phyloP scores from a whole-genome alignment of 2,797 vertebrate genomes.

The Spinus pinus region DNA sequence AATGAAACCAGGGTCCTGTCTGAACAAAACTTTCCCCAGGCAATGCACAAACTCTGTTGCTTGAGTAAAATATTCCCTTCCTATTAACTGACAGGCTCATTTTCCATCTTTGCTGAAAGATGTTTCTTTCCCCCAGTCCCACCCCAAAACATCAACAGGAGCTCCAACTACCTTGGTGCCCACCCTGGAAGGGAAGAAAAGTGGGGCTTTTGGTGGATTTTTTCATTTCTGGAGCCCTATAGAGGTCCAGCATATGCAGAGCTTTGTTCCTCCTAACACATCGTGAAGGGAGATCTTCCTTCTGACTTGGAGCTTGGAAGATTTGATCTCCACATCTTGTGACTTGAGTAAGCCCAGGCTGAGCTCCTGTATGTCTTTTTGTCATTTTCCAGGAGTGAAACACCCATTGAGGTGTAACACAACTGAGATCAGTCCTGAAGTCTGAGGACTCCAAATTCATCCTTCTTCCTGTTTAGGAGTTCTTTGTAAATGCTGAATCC shows the following conservation, averaged over 20 bases:
- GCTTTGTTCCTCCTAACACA: neutral
- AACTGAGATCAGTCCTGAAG: neutral
- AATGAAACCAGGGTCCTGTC: neutral
- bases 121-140: neutral
- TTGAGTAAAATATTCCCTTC: neutral
- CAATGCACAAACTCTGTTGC: neutral
- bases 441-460: neutral
- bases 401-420: fast-evolving
- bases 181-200: neutral
- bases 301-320: neutral
- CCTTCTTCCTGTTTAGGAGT: neutral
- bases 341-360: neutral
- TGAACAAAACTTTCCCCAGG: neutral
- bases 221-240: neutral
- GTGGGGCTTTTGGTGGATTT: neutral
- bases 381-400: neutral
- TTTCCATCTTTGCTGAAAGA: neutral
- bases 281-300: neutral
- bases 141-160: neutral
- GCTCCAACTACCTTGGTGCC: neutral
- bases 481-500: neutral
- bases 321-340: neutral
- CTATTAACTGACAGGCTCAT: neutral
- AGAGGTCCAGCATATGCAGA: neutral
- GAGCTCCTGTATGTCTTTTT: fast-evolving